Base-by-base conservation (phyloP, 92 coral and sea anemone genomes). In the Parazoanthus darwini region DNA sequence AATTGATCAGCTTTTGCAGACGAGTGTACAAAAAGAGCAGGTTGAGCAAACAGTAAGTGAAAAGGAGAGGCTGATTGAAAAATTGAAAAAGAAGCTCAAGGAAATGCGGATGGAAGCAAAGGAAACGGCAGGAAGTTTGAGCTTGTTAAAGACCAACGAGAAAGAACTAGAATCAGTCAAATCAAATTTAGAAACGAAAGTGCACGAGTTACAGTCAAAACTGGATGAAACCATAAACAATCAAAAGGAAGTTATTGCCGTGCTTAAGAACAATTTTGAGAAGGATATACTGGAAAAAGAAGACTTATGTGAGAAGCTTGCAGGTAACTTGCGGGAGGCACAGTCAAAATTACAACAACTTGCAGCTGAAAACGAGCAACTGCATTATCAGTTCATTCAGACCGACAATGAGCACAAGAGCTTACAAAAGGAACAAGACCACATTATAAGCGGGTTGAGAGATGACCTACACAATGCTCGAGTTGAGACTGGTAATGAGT, bases 61-160 rank as follows among this genome's bases (percentile, higher is more conserved):
- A n/a, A 94, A 94, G 80, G 94, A 94, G 74, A 93, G 88, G 56
- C 91, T 94, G 14, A 95, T 93, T 42, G 91, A 90, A 35, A 91
- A 89, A 74, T 87, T 95, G 8, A 92, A 93, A 89, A 92, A 90
- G 81, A 92, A 92, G 78, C 89, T 93, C 48, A 92, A 93, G 84
- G 93, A 93, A 59, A 92, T 89, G 82, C 86, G 94, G 25, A 88
- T 71, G 48, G 94, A 92, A 81, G 91, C 87, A 80, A 89, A 91
- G 74, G 98, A 94, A 43, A 90, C 79, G 56, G 56, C 86, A 44
- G 91, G 88, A 67, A 89, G 74, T 42, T 86, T 90, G 71, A 79
- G 86, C 15, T 74, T 85, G 9, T 85, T 92, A 2, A 72, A 86
- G 15, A 92, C 87, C 75, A 94, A 92, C 58, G 90, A 86, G 70